Base-by-base conservation (phyloP, 2,888 invertebrate species). In the Buathra laborator region DNA sequence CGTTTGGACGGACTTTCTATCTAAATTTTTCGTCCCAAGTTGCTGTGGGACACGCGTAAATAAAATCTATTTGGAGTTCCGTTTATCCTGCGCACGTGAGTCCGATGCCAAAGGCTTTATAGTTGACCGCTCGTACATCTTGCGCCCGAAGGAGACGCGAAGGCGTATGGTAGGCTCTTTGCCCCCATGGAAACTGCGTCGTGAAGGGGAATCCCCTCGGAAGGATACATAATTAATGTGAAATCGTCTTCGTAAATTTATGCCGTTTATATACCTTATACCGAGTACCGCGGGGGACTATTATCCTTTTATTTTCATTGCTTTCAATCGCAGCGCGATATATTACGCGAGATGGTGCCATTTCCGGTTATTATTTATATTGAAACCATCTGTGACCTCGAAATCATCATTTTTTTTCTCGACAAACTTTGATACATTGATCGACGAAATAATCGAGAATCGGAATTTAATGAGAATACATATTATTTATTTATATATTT, bases 161-260 rank as follows among this genome's bases (percentile, higher is more conserved):
- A 19, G 64, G 51, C 43, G 71, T 16, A 16, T 7, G 37, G 19
- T 53, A 29, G 66, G 66, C 29, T 66, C 66, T 44, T 79, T n/a
- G 10, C 1, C 44, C 71, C 66, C 51, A 9, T 37, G 12, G 53
- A 19, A 64, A 32, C 32, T 9, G 48, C 53, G 59, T 16, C 16
- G 14, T 53, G 10, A 5, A 62, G 19, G n/a, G 53, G 37, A 71
- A 66, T n/a, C 64, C 53, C 14, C 64, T 51, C 29, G 53, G 12
- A 48, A 46, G 46, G 53, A 72, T 72, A 16, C 51, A 72, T 80
- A 44, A 72, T 80, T 48, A 24, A 80, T 80, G 53, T 12, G 29
- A 51, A 72, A 80, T 80, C n/a, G 66, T n/a, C 44, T 79, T 44
- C 43, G 71, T 72, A 71, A 72, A 79, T 79, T 79, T 53, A 14